Conservation (phyloP, 2,797 vertebrate genomes). For the Mus spretus region DNA sequence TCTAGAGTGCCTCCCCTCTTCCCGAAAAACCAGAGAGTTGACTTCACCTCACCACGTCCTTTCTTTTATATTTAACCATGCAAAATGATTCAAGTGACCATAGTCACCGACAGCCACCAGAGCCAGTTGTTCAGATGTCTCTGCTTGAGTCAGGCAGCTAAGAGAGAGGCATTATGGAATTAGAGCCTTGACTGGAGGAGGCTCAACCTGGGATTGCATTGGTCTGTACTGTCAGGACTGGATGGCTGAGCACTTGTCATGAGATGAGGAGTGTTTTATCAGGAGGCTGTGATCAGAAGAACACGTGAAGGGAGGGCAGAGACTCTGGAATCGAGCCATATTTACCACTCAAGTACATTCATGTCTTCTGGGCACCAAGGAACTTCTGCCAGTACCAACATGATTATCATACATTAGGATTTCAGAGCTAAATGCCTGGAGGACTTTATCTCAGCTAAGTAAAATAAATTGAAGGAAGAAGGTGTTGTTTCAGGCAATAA, state of each 20-base stretch:
- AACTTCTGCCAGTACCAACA: not conserved
- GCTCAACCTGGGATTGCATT: not conserved
- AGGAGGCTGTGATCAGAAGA: conserved; percentile 9
- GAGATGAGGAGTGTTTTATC: not conserved
- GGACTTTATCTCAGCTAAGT: not conserved
- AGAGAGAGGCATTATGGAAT: not conserved
- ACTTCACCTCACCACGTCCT: not conserved
- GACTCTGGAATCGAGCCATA: not conserved
- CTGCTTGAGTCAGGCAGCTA: not conserved
- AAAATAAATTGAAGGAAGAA: not conserved
- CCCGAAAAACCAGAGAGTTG: not conserved
- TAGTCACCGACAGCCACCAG: not conserved
- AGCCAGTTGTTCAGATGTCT: not conserved
- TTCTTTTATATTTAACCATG: not conserved
- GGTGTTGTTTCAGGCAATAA: not conserved
- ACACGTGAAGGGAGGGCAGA: not conserved
- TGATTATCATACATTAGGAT: not conserved
- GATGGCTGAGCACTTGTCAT: not conserved
- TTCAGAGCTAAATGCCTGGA: conserved; percentile 4
- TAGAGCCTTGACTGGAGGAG: not conserved
- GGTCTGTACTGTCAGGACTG: not conserved
- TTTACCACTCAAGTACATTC: not conserved
- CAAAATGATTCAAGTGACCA: not conserved
- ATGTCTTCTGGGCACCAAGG: not conserved
- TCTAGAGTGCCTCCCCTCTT: accelerated